Percentiles rank a stretch among this genome's conserved stretches.
These are phyloP conservation scores for Coilia nasus DNA, from an alignment of 2,797 vertebrate genomes.

Conservation along the genomic window DNA sequence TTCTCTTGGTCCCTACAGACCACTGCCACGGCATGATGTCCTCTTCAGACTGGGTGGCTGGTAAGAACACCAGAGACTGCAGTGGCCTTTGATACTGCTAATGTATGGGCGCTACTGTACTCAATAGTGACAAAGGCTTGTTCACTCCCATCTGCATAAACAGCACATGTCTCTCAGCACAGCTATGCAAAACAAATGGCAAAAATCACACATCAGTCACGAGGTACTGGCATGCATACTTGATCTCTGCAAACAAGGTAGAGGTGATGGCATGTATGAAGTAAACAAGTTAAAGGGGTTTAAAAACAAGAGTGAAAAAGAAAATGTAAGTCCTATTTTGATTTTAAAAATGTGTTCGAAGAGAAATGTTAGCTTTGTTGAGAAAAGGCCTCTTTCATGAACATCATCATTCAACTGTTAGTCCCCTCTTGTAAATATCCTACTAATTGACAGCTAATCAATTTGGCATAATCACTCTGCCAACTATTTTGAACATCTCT, in stretches of 20 bases:
- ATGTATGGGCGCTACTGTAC: neutral
- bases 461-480: neutral
- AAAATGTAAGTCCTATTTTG: neutral
- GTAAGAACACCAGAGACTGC: neutral
- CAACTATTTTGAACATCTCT: neutral
- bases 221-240: constrained; percentile 15
- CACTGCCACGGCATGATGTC: neutral
- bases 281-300: neutral
- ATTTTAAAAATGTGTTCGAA: neutral
- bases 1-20: neutral
- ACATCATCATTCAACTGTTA: neutral
- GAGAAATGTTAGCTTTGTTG: constrained; percentile 3
- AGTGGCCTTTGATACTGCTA: neutral
- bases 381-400: neutral
- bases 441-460: neutral
- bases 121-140: constrained; percentile 13
- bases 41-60: neutral
- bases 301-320: neutral
- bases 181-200: constrained; percentile 13
- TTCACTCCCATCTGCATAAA: neutral
- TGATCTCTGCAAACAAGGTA: neutral
- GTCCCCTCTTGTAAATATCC: neutral
- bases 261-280: neutral
- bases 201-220: neutral
- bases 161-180: neutral